phyloP scores from a whole-genome alignment of 2,113 vertebrate species.

The Macroglossus sobrinus region DNA sequence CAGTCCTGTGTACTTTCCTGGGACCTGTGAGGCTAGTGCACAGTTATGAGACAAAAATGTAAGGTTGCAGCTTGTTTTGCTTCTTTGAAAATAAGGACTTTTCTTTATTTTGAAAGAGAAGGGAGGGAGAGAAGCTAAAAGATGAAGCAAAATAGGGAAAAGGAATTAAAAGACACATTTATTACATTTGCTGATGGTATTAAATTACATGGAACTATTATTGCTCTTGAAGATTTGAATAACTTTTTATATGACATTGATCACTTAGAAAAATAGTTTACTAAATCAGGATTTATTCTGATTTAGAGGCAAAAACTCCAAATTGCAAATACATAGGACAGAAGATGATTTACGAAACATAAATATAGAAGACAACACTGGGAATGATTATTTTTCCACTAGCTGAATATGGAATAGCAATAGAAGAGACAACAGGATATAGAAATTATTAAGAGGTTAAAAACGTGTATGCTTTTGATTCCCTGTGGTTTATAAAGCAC shows the following conservation, averaged over 20 bases:
- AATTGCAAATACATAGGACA: not conserved
- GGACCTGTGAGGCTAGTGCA: not conserved
- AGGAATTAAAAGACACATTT: not conserved
- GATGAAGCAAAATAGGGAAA: not conserved
- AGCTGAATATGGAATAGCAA: not conserved
- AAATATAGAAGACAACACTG: not conserved
- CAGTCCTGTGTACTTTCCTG: not conserved
- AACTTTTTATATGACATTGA: constrained; percentile 22
- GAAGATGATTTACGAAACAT: not conserved
- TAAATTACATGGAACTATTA: constrained; percentile 14
- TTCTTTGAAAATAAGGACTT: not conserved
- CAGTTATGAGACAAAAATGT: not conserved
- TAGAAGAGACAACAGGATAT: not conserved
- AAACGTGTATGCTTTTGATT: not conserved
- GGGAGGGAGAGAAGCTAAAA: not conserved
- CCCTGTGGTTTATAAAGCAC: not conserved
- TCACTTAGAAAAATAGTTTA: constrained; percentile 32
- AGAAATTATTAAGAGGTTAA: constrained; percentile 20
- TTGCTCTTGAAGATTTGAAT: not conserved
- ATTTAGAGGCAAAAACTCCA: not conserved
- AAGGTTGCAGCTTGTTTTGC: not conserved
- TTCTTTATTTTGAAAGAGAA: constrained; percentile 12
- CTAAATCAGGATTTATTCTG: constrained; percentile 15
- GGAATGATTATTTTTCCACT: not conserved
- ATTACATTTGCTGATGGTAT: not conserved